These are phyloP conservation scores for Ia io DNA, from an alignment of 2,113 vertebrate genomes.

Conservation along the genomic window DNA sequence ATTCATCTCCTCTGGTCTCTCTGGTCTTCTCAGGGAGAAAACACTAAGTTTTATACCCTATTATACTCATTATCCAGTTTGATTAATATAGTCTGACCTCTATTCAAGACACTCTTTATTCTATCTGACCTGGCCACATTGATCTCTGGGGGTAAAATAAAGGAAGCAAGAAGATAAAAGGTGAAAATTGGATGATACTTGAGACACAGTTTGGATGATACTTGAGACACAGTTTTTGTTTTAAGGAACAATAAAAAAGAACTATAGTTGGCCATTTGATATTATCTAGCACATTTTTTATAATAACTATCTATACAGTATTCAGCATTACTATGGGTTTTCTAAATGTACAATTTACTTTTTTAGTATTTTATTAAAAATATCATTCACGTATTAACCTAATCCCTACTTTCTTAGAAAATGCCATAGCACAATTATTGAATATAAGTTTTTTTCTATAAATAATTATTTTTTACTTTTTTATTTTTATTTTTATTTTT, in stretches of 20 bases:
- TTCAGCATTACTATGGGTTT: neutral
- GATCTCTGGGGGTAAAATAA: neutral
- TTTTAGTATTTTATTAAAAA: neutral
- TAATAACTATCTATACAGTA: neutral
- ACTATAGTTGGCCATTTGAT: neutral
- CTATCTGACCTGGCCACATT: neutral
- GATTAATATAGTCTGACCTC: neutral
- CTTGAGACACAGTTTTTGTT: neutral
- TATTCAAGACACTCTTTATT: neutral
- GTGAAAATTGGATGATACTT: neutral
- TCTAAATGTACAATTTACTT: neutral
- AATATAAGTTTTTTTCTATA: neutral
- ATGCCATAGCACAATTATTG: neutral
- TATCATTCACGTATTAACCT: neutral
- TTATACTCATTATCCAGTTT: neutral
- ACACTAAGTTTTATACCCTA: neutral
- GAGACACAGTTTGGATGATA: neutral
- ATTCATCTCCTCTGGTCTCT: neutral
- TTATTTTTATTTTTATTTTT: too few relatives aligned
- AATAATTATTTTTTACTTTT: neutral
- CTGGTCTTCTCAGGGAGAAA: neutral
- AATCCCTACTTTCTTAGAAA: conserved; percentile 9
- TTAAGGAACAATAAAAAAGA: neutral
- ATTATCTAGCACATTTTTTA: conserved; percentile 1
- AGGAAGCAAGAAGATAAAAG: neutral